Percentiles rank a stretch among this genome's conserved stretches.
Conservation (phyloP, 2,888 invertebrate genomes). For the Peribatodes rhomboidaria region DNA sequence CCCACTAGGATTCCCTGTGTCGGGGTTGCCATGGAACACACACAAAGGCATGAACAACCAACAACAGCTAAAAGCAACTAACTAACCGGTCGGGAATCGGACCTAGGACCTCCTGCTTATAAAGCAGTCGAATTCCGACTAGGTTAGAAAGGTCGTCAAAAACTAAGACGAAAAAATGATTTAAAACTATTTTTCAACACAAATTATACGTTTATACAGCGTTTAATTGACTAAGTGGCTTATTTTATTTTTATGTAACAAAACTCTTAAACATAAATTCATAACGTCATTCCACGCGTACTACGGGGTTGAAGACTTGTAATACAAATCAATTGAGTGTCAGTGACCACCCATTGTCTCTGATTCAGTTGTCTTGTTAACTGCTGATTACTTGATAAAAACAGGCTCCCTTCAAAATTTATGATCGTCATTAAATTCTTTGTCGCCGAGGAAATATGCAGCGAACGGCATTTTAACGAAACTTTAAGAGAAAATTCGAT, state of each 20-base stretch:
- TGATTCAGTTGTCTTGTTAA: conserved; percentile 78
- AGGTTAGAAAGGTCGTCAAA: no score
- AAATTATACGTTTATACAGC: not conserved
- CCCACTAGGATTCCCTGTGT: no score
- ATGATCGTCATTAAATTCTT: conserved; percentile 72
- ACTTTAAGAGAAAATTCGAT: conserved; percentile 68
- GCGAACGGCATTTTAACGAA: conserved; percentile 74
- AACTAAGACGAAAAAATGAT: no score
- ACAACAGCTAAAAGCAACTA: no score
- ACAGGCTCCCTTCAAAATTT: conserved; percentile 71
- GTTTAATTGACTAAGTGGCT: not conserved
- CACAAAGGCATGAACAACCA: no score
- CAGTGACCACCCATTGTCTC: conserved; percentile 74
- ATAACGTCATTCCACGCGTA: conserved; percentile 5
- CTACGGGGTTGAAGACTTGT: conserved; percentile 31
- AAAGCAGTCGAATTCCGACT: no score
- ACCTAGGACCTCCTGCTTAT: no score
- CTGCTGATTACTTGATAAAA: conserved; percentile 59
- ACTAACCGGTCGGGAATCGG: no score
- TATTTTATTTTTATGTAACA: not conserved
- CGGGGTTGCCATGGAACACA: no score
- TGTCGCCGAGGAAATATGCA: conserved; percentile 58
- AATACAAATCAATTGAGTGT: conserved; percentile 70
- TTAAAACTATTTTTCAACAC: not conserved
- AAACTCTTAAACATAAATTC: not conserved